Base-by-base conservation (phyloP, 1,140 invertebrate species). In the Drosophila ogumai region DNA sequence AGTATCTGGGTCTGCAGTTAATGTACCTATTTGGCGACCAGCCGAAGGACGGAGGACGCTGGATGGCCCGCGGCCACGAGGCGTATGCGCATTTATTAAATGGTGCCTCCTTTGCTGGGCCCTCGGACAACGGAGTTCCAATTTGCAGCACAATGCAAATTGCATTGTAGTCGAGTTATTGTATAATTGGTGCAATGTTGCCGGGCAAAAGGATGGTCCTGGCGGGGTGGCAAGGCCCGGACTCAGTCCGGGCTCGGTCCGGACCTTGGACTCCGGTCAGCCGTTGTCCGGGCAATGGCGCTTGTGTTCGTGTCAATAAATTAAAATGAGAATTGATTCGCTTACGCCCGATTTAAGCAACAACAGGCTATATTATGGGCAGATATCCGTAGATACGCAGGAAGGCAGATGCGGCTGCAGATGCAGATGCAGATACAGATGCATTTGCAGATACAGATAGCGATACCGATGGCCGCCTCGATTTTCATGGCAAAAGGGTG, bases 281-380 rank as follows among this genome's bases (percentile, higher is more conserved):
- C 32, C 52, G 43, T 38, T 34, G 66, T 41, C 47, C 60, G 72
- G 57, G 65, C 59, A 41, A 49, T 76, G 74, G 38, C 74, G 73
- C 61, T 66, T 79, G 72, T 85, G 81, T 85, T 85, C 79, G 85
- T 90, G 85, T 90, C 85, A 88, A 88, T 88, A 88, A 88, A 88
- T 88, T 88, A 88, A 88, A 88, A 88, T 90, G 85, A 88, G 85
- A 88, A 88, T 88, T 90, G 85, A 88, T 88, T 88, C 85, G 85
- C 85, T 88, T 88, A 88, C 85, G 85, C 85, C 85, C 85, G 85
- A 88, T 88, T 88, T 88, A 88, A 88, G 77, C 81, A 88, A 88
- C 85, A 88, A 88, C 85, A 69, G 80, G 54, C 81, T 65, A 84
- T 88, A 90, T 90, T 77, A 88, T 75, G 80, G 80, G n/a, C 68